Evolutionary conservation across 1,140 invertebrate genomes (phyloP).

Genomic region (Drosophila sulfurigaster): DNA sequence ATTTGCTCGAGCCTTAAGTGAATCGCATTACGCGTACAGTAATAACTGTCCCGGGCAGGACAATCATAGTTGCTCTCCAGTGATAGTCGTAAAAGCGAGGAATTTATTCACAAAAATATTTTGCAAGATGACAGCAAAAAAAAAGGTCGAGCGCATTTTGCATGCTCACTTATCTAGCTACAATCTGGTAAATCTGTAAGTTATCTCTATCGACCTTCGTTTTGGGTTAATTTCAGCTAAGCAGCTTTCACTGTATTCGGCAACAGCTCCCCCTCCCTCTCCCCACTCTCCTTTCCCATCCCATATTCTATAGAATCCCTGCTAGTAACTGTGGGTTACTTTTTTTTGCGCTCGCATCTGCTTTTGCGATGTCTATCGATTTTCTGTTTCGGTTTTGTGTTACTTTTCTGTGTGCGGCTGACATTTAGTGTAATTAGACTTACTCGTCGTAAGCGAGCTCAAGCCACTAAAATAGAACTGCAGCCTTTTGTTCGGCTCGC

Average conservation of each 20-base stretch:
- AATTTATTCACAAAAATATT: neutral
- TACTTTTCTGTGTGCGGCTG: constrained; percentile 43
- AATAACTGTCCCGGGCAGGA: constrained; percentile 8
- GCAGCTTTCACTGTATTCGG: constrained; percentile 35
- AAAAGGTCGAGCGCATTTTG: neutral
- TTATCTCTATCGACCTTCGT: neutral
- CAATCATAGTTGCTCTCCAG: neutral
- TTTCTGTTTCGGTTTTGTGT: constrained; percentile 56
- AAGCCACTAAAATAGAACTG: constrained; percentile 46
- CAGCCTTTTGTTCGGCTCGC: neutral
- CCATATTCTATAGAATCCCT: constrained; percentile 3
- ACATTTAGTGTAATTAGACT: constrained; percentile 57
- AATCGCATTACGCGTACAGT: constrained; percentile 38
- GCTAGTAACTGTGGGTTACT: constrained; percentile 21
- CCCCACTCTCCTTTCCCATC: neutral
- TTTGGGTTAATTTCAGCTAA: constrained; percentile 32
- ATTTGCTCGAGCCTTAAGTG: constrained; percentile 40
- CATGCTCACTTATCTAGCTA: constrained; percentile 10
- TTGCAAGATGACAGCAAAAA: neutral
- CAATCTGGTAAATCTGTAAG: neutral
- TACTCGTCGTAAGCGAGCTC: constrained; percentile 36
- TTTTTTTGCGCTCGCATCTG: constrained; percentile 39
- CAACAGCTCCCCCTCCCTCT: neutral
- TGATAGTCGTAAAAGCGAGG: neutral
- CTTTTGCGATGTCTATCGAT: constrained; percentile 64